Percentiles rank a stretch among this genome's conserved stretches.
Evolutionary conservation across 30 jellyfish, hydroid and myxozoan species (phyloP).

Genomic region (Morbakka virulenta): DNA sequence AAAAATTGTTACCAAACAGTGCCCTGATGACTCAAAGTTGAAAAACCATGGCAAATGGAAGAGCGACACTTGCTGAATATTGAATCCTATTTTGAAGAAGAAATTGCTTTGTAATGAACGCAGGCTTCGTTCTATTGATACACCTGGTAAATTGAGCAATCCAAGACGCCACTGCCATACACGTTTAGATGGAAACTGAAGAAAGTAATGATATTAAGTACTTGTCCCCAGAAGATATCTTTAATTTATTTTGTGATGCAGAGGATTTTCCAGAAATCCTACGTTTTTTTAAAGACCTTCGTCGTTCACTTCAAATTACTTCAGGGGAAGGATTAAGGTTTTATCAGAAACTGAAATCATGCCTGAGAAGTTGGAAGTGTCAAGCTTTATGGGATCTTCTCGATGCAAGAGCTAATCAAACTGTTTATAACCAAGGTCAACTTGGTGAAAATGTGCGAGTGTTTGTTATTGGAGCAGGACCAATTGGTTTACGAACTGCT

Average conservation of each 20-base stretch:
- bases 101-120: too few relatives aligned
- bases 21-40: not conserved
- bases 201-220: not conserved
- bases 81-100: too few relatives aligned
- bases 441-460: slow-evolving; percentile 56
- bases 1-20: not conserved
- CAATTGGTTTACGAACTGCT: slow-evolving; percentile 92
- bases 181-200: not conserved
- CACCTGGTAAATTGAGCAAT: too few relatives aligned
- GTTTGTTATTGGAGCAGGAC: slow-evolving; percentile 87
- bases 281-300: slow-evolving; percentile 36
- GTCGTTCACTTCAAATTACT: slow-evolving; percentile 19
- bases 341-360: slow-evolving; percentile 55
- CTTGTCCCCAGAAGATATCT: slow-evolving; percentile 72
- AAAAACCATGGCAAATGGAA: not conserved
- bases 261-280: slow-evolving; percentile 56
- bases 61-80: not conserved
- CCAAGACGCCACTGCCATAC: too few relatives aligned
- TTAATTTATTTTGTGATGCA: slow-evolving; percentile 61
- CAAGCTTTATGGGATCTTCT: slow-evolving; percentile 92
- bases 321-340: slow-evolving; percentile 34
- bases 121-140: too few relatives aligned
- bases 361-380: slow-evolving; percentile 83
- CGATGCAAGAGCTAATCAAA: slow-evolving; percentile 68
- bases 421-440: slow-evolving; percentile 76